These are phyloP conservation scores for Caenorhabditis panamensis DNA, from an alignment of 2,888 invertebrate genomes.

Conservation along the genomic window DNA sequence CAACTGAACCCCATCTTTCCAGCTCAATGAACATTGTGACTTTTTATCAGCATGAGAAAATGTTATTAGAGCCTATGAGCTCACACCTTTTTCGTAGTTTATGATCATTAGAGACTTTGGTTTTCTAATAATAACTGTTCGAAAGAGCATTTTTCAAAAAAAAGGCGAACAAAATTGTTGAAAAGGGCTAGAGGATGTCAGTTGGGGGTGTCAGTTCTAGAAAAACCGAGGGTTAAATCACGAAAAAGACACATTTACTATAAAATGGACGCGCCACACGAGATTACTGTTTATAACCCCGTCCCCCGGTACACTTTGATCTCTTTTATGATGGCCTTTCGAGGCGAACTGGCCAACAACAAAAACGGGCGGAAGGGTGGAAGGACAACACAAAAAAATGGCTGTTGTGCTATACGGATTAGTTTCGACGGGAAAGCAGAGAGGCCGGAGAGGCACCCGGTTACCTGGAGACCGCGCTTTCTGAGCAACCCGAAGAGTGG, in stretches of 20 bases:
- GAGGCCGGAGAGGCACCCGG: not conserved
- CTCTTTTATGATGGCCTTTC: slow-evolving; percentile 36
- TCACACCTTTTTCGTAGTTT: no score
- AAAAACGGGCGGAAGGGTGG: slow-evolving; percentile 26
- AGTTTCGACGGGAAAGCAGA: slow-evolving; percentile 1
- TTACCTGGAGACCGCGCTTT: slow-evolving; percentile 42
- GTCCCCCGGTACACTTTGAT: slow-evolving; percentile 42
- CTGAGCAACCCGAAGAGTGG: not conserved
- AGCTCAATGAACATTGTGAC: no score
- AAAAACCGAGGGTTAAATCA: not conserved
- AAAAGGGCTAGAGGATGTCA: not conserved
- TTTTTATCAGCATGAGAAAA: no score
- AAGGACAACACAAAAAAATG: slow-evolving; percentile 43
- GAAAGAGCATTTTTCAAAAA: no score
- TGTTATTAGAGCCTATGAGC: no score
- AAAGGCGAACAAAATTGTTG: not conserved
- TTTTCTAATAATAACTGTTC: no score
- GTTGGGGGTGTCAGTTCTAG: not conserved
- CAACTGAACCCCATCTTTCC: no score
- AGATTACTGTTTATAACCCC: slow-evolving; percentile 21
- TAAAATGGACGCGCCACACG: not conserved
- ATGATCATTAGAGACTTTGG: no score
- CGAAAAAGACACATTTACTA: not conserved
- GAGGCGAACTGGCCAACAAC: slow-evolving; percentile 18
- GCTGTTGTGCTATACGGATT: slow-evolving; percentile 51